These are phyloP conservation scores for Lota lota DNA, from an alignment of 2,113 vertebrate species.

Conservation along the genomic window DNA sequence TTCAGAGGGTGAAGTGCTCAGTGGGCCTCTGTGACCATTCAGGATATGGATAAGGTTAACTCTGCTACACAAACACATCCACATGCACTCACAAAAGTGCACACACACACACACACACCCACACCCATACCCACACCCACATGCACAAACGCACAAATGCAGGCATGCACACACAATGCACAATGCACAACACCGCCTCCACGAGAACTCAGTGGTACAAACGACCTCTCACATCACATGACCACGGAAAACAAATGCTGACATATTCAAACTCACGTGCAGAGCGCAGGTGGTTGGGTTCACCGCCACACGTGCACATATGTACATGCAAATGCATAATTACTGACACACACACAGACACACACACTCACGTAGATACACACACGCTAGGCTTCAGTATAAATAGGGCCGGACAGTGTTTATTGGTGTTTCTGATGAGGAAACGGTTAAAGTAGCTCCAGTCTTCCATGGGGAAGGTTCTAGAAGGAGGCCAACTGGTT, in stretches of 20 bases:
- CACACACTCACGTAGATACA: not conserved
- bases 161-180: too few species aligned
- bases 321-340: not conserved
- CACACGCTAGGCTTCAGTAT: not conserved
- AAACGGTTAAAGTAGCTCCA: not conserved
- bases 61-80: not conserved
- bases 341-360: not conserved
- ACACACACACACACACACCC: not conserved
- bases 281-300: too few species aligned
- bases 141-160: too few species aligned
- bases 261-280: too few species aligned
- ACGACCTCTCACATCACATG: too few species aligned
- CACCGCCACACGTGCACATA: too few species aligned
- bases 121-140: not conserved
- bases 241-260: too few species aligned
- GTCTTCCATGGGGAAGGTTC: not conserved
- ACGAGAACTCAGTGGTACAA: too few species aligned
- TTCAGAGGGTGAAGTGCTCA: not conserved
- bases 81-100: not conserved
- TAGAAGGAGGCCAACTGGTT: not conserved
- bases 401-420: not conserved
- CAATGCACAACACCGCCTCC: too few species aligned
- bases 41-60: not conserved
- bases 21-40: not conserved
- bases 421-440: constrained; percentile 1